phyloP scores from a whole-genome alignment of 2,797 vertebrate genomes.

The Muraenolepis orangiensis region DNA sequence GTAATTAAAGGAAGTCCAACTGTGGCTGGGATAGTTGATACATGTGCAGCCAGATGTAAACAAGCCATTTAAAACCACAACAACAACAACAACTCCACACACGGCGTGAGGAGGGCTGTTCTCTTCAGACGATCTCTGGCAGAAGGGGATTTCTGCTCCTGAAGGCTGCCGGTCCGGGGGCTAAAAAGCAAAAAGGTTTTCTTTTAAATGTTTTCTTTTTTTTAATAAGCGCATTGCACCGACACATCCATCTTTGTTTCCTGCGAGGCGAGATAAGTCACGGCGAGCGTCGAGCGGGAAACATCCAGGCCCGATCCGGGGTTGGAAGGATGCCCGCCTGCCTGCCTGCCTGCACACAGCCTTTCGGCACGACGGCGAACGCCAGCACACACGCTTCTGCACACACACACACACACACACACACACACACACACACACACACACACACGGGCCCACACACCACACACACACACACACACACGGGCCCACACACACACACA shows the following conservation, averaged over 20 bases:
- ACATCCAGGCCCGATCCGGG: constrained; percentile 67
- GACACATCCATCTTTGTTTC: constrained; percentile 79
- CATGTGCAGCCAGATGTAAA: constrained; percentile 57
- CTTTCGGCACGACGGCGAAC: constrained; percentile 41
- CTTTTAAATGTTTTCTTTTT: no score
- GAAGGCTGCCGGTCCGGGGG: constrained; percentile 67
- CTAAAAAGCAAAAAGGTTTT: no score
- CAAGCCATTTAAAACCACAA: constrained; percentile 68
- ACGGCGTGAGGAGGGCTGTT: constrained; percentile 69
- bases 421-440: constrained; percentile 28
- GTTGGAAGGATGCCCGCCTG: constrained; percentile 72
- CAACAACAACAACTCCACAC: constrained; percentile 72
- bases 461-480: no score
- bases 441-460: constrained; percentile 50
- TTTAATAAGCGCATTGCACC: constrained; percentile 80
- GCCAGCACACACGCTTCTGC: no score
- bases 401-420: no score
- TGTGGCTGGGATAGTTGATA: constrained; percentile 52
- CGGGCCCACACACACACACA: no score
- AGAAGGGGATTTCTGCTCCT: constrained; percentile 71
- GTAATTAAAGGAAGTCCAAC: constrained; percentile 75
- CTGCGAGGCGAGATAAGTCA: constrained; percentile 79
- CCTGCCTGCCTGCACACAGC: no score
- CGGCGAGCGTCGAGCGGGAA: constrained; percentile 56
- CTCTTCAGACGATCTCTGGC: constrained; percentile 75